Evolutionary conservation across 2,797 vertebrate genomes (phyloP).

Genomic region (Podarcis siculus): DNA sequence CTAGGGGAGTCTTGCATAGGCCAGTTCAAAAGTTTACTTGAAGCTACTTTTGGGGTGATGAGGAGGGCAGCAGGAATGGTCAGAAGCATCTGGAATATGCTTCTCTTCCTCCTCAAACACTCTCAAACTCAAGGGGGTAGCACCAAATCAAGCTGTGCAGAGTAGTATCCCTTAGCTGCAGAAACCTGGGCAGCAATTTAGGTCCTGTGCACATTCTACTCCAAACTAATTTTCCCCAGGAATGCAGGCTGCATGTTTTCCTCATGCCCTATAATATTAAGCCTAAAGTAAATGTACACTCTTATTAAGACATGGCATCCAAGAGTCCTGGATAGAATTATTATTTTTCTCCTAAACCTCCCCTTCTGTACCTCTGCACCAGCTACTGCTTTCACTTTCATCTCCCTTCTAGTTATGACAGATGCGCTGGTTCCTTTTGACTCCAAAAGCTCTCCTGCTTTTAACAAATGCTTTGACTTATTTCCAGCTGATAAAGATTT

Average conservation of each 20-base stretch:
- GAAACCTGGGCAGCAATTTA: not conserved
- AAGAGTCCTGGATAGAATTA: not conserved
- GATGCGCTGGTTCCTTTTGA: not conserved
- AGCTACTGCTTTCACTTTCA: not conserved
- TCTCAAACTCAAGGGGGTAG: not conserved
- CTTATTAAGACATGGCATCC: not conserved
- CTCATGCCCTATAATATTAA: not conserved
- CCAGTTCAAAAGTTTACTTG: not conserved
- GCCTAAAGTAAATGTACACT: not conserved
- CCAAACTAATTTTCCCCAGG: not conserved
- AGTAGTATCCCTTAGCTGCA: not conserved
- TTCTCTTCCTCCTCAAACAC: not conserved
- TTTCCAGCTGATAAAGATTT: not conserved
- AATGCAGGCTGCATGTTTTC: not conserved
- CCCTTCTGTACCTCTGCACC: not conserved
- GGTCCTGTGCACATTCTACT: not conserved
- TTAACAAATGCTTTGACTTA: conserved; percentile 2
- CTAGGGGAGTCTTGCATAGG: conserved; percentile 1
- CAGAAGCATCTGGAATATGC: not conserved
- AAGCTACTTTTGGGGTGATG: not conserved
- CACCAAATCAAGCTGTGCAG: not conserved
- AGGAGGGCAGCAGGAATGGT: not conserved
- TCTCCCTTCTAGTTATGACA: not conserved
- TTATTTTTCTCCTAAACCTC: not conserved
- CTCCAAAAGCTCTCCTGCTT: conserved; percentile 4